phyloP scores from a whole-genome alignment of 2,888 invertebrate genomes.

The Stenichneumon culpator region DNA sequence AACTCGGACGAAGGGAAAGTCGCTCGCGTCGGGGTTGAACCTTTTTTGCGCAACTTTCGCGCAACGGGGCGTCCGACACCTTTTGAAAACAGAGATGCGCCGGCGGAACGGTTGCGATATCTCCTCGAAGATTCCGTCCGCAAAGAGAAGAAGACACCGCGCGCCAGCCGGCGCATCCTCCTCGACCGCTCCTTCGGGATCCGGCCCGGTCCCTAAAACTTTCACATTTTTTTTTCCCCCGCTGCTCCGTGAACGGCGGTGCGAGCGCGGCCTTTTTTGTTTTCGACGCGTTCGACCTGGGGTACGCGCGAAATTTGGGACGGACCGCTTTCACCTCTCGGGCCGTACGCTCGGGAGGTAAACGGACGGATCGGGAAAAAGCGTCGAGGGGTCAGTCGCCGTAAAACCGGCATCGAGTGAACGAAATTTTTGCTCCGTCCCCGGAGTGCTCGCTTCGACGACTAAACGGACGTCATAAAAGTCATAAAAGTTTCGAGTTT shows the following conservation, averaged over 20 bases:
- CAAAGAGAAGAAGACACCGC: conserved; percentile 30
- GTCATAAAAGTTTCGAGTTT: conserved; percentile 67
- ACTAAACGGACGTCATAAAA: conserved; percentile 60
- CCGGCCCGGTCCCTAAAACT: conserved; percentile 72
- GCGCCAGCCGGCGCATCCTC: conserved; percentile 32
- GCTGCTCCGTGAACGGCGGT: conserved; percentile 19
- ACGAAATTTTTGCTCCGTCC: conserved; percentile 54
- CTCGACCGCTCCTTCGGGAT: conserved; percentile 52
- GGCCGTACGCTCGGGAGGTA: conserved; percentile 28
- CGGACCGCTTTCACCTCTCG: conserved; percentile 67
- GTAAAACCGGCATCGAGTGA: conserved; percentile 66
- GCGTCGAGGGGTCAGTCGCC: conserved; percentile 64
- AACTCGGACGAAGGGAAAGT: conserved; percentile 67
- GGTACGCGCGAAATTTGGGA: conserved; percentile 68
- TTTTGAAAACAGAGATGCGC: conserved; percentile 63
- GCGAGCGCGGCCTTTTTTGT: conserved; percentile 48
- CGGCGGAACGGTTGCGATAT: conserved; percentile 6
- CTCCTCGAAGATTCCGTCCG: conserved; percentile 16
- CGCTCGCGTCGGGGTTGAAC: conserved; percentile 55
- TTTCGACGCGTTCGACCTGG: conserved; percentile 60
- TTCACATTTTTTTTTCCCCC: conserved; percentile 81
- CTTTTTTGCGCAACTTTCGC: conserved; percentile 79
- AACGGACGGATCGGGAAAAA: conserved; percentile 44
- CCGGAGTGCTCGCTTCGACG: conserved; percentile 22
- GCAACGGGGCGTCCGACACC: conserved; percentile 78